Evolutionary conservation across 2,113 vertebrate species (phyloP), one percentile per base, ranked within the genome.

Genomic region (Cottus gobio): DNA sequence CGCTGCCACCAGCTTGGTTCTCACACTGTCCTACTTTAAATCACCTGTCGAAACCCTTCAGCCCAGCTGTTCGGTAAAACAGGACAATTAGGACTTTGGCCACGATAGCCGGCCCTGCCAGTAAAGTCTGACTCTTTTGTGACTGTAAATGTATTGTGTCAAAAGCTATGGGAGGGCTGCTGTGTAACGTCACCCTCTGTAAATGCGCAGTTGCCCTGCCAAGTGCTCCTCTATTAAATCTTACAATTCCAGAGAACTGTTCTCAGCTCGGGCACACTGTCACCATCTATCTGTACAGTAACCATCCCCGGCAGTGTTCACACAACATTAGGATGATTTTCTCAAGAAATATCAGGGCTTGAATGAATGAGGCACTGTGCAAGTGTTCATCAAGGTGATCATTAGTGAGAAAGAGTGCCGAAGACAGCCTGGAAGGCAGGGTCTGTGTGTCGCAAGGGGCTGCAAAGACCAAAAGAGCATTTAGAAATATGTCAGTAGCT

Each of bases 401-500:
- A 5, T 56, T 7, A 9, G 44, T 24, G n/a, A 78, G 70, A 26
- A n/a, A 13, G 54, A 64, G 58, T 28, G 37, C 66, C 46, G 15
- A 61, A 50, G 78, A 64, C 44, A 39, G 69, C 77, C 85, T 46
- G 62, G 79, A 44, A 82, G 71, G 69, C 79, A 39, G 7, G 37
- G 31, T 46, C 78, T 80, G 64, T 78, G 73, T 77, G 66, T 87
- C 26, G 39, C 79, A 75, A 77, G 48, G 15, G 18, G 61, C 58
- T 74, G 72, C 15, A 36, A 75, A 89, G 75, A 75, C 75, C 82
- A 65, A 78, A 80, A 83, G 79, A 6, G 58, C 71, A 71, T 63
- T 42, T 68, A 56, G 20, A 65, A 68, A 84, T 79, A 80, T 90
- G 90, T 91, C 91, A 88, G 87, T 92, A 92, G 44, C 36, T 77